Evolutionary conservation across 2,113 vertebrate species (phyloP).

Genomic region (Myocastor coypus): DNA sequence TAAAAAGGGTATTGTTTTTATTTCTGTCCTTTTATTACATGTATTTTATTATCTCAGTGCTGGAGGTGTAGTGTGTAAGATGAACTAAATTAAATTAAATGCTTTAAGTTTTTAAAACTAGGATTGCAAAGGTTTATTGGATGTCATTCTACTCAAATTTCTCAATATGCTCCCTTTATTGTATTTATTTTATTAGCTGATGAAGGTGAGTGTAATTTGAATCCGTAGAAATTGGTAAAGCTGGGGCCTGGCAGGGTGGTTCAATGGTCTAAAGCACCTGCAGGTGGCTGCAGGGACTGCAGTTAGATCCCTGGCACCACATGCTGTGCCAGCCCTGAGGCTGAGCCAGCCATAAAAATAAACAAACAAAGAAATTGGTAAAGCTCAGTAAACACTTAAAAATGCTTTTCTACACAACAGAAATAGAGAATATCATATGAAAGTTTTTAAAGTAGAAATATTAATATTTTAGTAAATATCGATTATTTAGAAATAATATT

Average conservation of each 20-base stretch:
- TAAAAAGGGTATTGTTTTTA: slow-evolving; percentile 92
- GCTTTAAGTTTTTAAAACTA: neutral
- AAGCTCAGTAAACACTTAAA: slow-evolving; percentile 43
- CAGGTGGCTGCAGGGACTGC: too few relatives aligned
- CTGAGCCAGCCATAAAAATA: too few relatives aligned
- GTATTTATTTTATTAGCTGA: slow-evolving; percentile 39
- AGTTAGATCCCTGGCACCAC: too few relatives aligned
- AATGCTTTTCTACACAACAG: slow-evolving; percentile 27
- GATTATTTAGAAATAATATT: slow-evolving; percentile 53
- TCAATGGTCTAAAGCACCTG: too few relatives aligned
- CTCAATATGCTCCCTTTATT: neutral
- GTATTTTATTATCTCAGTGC: slow-evolving; percentile 53
- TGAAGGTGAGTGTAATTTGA: slow-evolving; percentile 33
- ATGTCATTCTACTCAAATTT: slow-evolving; percentile 51
- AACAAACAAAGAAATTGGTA: neutral
- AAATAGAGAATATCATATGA: slow-evolving; percentile 29
- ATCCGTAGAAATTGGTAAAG: slow-evolving; percentile 33
- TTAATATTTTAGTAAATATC: slow-evolving; percentile 41
- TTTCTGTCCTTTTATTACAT: neutral
- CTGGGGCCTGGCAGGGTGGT: neutral
- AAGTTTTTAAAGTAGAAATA: slow-evolving; percentile 26
- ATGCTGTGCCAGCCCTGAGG: too few relatives aligned
- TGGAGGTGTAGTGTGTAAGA: slow-evolving; percentile 47
- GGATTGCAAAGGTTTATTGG: slow-evolving; percentile 20
- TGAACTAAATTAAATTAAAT: slow-evolving; percentile 47